Evolutionary conservation across 2,888 invertebrate species (phyloP).

Genomic region (Amphipoea oculea): DNA sequence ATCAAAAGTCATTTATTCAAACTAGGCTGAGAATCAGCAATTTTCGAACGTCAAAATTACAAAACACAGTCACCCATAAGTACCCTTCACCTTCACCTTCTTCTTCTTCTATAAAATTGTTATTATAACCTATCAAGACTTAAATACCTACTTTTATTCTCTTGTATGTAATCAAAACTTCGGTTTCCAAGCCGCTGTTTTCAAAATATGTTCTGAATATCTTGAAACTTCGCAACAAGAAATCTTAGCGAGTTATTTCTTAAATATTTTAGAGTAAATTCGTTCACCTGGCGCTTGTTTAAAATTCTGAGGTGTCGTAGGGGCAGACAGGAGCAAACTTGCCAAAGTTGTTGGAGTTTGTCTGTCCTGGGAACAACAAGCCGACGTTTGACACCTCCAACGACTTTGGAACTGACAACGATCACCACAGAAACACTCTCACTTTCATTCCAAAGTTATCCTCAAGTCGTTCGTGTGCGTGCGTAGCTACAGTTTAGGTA

Average conservation of each 20-base stretch:
- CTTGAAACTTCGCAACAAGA: conserved; percentile 74
- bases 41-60: too few relatives aligned
- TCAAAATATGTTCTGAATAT: conserved; percentile 63
- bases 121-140: conserved; percentile 38
- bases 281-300: conserved; percentile 84
- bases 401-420: conserved; percentile 77
- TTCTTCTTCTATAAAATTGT: conserved; percentile 17
- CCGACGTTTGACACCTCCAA: conserved; percentile 78
- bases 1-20: too few relatives aligned
- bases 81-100: too few relatives aligned
- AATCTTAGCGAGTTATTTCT: conserved; percentile 77
- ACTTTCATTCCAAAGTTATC: conserved; percentile 54
- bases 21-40: too few relatives aligned
- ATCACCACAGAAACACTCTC: conserved; percentile 77
- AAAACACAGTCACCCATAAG: too few relatives aligned
- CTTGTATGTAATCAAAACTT: conserved; percentile 57
- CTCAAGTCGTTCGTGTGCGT: conserved; percentile 21
- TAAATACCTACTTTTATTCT: conserved; percentile 48
- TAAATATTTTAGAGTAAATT: conserved; percentile 83
- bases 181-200: conserved; percentile 38
- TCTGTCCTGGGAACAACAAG: conserved; percentile 75
- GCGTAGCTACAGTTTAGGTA: not conserved
- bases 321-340: conserved; percentile 78
- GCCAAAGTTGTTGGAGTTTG: conserved; percentile 75
- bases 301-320: conserved; percentile 84